Evolutionary conservation across 2,888 invertebrate species (phyloP).

Genomic region (Drosophila kanekoi): DNA sequence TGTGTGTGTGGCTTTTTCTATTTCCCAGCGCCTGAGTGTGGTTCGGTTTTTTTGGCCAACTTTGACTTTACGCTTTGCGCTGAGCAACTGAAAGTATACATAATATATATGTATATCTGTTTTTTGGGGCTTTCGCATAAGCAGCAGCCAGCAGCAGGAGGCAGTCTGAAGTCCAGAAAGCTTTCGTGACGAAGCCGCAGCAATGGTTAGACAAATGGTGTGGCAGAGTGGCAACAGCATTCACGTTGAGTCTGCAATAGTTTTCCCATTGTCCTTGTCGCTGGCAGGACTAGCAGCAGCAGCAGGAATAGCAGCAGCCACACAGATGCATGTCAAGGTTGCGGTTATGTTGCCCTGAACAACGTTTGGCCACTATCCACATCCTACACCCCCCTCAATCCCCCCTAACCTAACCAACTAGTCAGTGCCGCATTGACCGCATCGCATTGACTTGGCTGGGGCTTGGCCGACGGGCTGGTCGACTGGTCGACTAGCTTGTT

Average conservation of each 20-base stretch:
- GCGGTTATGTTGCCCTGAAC: conserved; percentile 53
- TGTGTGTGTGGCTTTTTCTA: not conserved
- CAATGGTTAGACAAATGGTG: conserved; percentile 58
- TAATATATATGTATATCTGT: conserved; percentile 2
- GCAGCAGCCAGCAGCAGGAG: conserved; percentile 14
- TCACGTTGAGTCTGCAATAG: conserved; percentile 7
- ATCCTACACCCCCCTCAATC: not conserved
- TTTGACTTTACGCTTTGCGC: conserved; percentile 42
- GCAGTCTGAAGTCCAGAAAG: conserved; percentile 22
- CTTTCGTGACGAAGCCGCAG: conserved; percentile 60
- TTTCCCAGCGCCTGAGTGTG: conserved; percentile 1
- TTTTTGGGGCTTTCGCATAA: conserved; percentile 43
- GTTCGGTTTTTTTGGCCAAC: conserved; percentile 22
- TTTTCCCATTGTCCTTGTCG: conserved; percentile 50
- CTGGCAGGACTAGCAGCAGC: conserved; percentile 33
- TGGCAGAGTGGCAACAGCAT: conserved; percentile 24
- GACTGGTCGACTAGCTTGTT: conserved; percentile 34
- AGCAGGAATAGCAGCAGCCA: conserved; percentile 45
- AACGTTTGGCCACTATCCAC: conserved; percentile 28
- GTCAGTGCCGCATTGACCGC: conserved; percentile 54
- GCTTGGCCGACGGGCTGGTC: conserved; percentile 17
- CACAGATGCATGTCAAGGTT: conserved; percentile 79
- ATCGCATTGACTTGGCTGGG: conserved; percentile 66
- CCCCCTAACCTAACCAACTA: not conserved
- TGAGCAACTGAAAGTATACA: conserved; percentile 20